Conservation (phyloP, 2,888 invertebrate genomes). For the Eledona agricola region DNA sequence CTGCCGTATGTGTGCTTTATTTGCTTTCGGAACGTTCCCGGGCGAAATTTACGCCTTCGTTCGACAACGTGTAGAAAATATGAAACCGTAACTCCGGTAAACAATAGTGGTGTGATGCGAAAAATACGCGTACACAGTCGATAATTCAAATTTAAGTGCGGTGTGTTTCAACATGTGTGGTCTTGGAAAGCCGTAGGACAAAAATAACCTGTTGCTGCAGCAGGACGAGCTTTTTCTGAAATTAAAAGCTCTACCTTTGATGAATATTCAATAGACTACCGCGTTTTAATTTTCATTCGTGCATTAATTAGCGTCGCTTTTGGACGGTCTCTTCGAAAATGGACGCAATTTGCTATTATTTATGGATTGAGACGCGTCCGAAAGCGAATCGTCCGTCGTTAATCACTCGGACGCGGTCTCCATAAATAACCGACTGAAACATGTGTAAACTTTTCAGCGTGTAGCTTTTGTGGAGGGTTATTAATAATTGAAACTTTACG, state of each 20-base stretch:
- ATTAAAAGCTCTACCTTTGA: conserved; percentile 38
- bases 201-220: conserved; percentile 38
- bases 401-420: conserved; percentile 21
- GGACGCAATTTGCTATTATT: conserved; percentile 10
- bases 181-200: conserved; percentile 33
- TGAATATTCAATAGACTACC: conserved; percentile 38
- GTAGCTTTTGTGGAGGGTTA: conserved; percentile 36
- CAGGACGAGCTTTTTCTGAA: conserved; percentile 31
- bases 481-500: conserved; percentile 36
- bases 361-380: conserved; percentile 12
- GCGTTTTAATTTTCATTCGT: conserved; percentile 36
- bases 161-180: conserved; percentile 35
- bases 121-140: conserved; percentile 22
- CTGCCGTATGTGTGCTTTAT: conserved; percentile 35
- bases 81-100: too few species aligned
- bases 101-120: conserved; percentile 5
- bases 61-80: too few species aligned
- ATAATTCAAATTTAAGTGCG: conserved; percentile 33
- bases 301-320: conserved; percentile 33
- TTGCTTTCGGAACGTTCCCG: conserved; percentile 42
- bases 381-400: conserved; percentile 26
- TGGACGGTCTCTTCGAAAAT: conserved; percentile 12
- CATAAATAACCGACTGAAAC: conserved; percentile 32
- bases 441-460: conserved; percentile 42
- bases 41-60: conserved; percentile 31